Conservation (phyloP, 2,113 vertebrate species). For the Scopus umbretta region DNA sequence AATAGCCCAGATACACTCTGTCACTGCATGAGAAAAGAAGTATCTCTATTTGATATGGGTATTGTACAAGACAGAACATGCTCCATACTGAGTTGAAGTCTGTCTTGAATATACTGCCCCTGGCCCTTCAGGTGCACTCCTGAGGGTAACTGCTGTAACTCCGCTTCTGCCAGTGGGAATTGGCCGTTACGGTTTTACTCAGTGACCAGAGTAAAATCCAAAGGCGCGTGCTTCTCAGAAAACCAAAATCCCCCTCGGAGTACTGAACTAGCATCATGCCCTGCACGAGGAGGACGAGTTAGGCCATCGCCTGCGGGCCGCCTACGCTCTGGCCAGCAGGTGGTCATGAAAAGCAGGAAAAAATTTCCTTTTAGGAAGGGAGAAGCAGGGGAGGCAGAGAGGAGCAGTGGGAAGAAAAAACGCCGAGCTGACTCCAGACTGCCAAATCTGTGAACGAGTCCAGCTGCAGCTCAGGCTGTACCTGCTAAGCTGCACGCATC, state of each 20-base stretch:
- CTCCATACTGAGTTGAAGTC: neutral
- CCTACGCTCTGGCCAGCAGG: neutral
- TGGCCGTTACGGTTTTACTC: too few species aligned
- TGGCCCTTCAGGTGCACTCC: neutral
- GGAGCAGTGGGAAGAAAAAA: neutral
- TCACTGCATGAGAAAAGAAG: neutral
- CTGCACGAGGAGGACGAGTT: accelerated
- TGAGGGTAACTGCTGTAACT: neutral
- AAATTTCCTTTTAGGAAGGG: neutral
- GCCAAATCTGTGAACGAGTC: neutral
- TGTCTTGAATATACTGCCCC: accelerated
- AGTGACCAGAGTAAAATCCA: accelerated
- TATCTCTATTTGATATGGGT: neutral
- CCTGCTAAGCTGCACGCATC: neutral
- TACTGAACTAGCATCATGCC: neutral
- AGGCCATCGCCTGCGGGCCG: neutral
- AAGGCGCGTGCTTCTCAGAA: neutral
- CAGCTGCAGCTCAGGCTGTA: neutral
- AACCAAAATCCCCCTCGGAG: neutral
- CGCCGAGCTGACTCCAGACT: neutral
- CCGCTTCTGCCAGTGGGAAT: neutral
- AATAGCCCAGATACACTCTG: neutral
- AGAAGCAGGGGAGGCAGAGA: neutral
- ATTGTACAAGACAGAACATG: neutral
- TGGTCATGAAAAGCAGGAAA: neutral